Percentiles rank a stretch among this genome's conserved stretches.
phyloP scores from a whole-genome alignment of 1,140 invertebrate species.

The Brachionus koreanus region DNA sequence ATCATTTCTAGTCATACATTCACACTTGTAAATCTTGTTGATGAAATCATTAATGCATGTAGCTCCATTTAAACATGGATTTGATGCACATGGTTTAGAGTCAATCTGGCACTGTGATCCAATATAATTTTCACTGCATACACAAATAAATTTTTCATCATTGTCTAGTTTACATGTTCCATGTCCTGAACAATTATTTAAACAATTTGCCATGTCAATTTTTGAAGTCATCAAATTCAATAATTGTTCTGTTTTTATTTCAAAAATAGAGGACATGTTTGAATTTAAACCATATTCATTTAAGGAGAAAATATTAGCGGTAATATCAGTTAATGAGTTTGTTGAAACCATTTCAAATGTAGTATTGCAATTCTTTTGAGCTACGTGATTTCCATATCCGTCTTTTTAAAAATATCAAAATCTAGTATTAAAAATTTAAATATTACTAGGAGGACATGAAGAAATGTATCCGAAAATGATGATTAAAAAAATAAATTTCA shows the following conservation, averaged over 20 bases:
- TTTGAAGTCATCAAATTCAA: background rate
- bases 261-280: background rate
- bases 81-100: background rate
- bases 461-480: too few species aligned
- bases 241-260: background rate
- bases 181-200: background rate
- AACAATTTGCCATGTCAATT: background rate
- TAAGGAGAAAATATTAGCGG: too few species aligned
- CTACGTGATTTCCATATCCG: too few species aligned
- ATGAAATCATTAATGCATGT: background rate
- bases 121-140: background rate
- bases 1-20: background rate
- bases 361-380: too few species aligned
- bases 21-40: background rate
- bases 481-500: too few species aligned
- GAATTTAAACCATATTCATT: too few species aligned
- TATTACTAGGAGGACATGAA: too few species aligned
- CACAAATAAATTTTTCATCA: background rate
- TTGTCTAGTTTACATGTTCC: background rate
- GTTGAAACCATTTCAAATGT: too few species aligned
- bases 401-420: too few species aligned
- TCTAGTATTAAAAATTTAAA: too few species aligned
- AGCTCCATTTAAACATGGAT: background rate
- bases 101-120: background rate
- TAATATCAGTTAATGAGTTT: too few species aligned